Evolutionary conservation across 2,888 invertebrate genomes (phyloP).

Genomic region (Ectobius pallidus): DNA sequence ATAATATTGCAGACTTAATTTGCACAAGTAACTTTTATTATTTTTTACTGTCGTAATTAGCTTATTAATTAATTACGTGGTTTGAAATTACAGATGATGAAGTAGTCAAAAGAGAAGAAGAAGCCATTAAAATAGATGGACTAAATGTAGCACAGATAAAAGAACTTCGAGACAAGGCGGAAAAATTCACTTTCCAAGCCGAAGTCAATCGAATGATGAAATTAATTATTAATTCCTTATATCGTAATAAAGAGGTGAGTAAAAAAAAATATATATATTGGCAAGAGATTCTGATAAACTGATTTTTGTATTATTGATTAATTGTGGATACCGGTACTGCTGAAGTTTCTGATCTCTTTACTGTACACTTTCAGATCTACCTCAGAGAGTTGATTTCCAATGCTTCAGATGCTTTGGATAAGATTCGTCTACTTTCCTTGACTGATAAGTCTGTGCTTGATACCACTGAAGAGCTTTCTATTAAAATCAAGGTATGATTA

Average conservation of each 20-base stretch:
- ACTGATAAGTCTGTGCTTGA: conserved; percentile 83
- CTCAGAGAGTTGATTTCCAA: conserved; percentile 97
- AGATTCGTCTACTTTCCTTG: conserved; percentile 91
- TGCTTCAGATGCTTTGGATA: conserved; percentile 98
- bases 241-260: conserved; percentile 93
- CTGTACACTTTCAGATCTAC: conserved; percentile 78
- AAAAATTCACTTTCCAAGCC: conserved; percentile 92
- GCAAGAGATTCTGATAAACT: too few species aligned
- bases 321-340: too few species aligned
- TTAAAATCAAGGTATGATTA: conserved; percentile 72
- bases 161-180: conserved; percentile 86
- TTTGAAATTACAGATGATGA: conserved; percentile 87
- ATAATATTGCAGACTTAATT: too few species aligned
- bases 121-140: conserved; percentile 94
- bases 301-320: too few species aligned
- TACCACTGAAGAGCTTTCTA: conserved; percentile 80
- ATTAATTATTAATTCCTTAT: conserved; percentile 98
- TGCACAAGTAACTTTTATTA: too few species aligned
- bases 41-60: too few species aligned
- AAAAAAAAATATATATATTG: background rate
- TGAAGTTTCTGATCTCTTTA: background rate
- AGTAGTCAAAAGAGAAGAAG: conserved; percentile 88
- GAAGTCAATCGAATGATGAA: conserved; percentile 99
- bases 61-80: too few species aligned
- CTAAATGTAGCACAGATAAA: conserved; percentile 93